A percentile compares a stretch with the other conserved stretches of the same genome.
phyloP scores from a whole-genome alignment of 35 echinoderm and acorn worm species.

The Anneissia japonica region DNA sequence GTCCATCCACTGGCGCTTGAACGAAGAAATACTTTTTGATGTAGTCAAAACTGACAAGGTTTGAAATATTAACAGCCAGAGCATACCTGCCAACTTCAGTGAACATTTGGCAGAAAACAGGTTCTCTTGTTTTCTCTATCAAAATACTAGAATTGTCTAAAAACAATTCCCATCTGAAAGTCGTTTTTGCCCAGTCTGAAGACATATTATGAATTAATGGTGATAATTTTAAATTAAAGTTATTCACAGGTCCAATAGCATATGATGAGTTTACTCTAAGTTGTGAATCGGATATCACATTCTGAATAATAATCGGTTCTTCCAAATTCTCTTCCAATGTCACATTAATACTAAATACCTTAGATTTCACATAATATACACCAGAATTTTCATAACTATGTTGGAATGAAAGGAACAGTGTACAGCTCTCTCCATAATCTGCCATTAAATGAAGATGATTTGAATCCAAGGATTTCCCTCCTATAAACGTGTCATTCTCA shows the following conservation, averaged over 20 bases:
- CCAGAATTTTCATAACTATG: conserved; percentile 57
- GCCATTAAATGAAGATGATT: conserved; percentile 67
- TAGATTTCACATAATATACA: conserved; percentile 3
- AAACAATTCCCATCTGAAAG: not conserved
- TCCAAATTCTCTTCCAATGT: not conserved
- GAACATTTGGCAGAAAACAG: not conserved
- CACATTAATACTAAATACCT: conserved; percentile 7
- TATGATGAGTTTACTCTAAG: not conserved
- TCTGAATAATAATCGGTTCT: not conserved
- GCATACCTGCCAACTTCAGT: not conserved
- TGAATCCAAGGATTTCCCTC: conserved; percentile 16
- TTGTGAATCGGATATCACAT: not conserved
- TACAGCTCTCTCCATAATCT: conserved; percentile 79
- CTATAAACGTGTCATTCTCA: conserved; percentile 79
- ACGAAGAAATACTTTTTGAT: not conserved
- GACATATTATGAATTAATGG: not conserved
- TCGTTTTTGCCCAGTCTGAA: not conserved
- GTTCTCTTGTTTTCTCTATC: not conserved
- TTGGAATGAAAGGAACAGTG: conserved; percentile 60
- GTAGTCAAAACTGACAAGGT: not conserved
- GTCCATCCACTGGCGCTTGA: not conserved
- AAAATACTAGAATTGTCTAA: not conserved
- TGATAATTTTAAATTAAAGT: not conserved
- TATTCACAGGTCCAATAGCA: not conserved
- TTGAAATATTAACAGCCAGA: not conserved